A percentile compares a stretch with the other conserved stretches of the same genome.
phyloP scores from a whole-genome alignment of 2,113 vertebrate species.

The Paraplagusia blochii region DNA sequence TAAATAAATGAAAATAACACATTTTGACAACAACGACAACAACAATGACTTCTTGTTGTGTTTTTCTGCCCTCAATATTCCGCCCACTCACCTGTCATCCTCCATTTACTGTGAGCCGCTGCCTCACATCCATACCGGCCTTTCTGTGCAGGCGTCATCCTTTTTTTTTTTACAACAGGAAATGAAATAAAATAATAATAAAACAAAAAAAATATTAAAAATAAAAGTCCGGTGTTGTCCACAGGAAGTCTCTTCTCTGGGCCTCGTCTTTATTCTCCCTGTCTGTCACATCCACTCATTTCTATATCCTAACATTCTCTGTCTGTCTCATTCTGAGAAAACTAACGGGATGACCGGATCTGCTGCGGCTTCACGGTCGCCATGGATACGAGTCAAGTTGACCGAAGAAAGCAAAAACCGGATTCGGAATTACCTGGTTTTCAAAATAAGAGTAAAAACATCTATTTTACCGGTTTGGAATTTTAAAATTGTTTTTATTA shows the following conservation, averaged over 20 bases:
- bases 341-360: constrained; percentile 39
- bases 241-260: background rate
- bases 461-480: too few relatives aligned
- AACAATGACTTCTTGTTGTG: background rate
- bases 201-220: too few relatives aligned
- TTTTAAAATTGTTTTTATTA: too few relatives aligned
- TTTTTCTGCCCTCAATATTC: background rate
- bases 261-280: background rate
- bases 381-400: constrained; percentile 43
- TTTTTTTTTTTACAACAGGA: background rate
- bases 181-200: background rate
- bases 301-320: constrained; percentile 2
- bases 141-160: constrained; percentile 60
- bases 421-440: background rate
- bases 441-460: constrained; percentile 24
- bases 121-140: constrained; percentile 42
- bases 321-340: background rate
- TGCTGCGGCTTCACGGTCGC: constrained; percentile 36
- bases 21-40: background rate
- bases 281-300: background rate
- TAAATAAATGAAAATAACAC: too few relatives aligned
- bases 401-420: background rate
- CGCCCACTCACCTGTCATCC: constrained; percentile 51
- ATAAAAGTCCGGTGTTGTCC: background rate
- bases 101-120: constrained; percentile 48